A percentile compares a stretch with the other conserved stretches of the same genome.
Conservation (phyloP, 1,140 invertebrate genomes). For the Trichonephila clavipes region DNA sequence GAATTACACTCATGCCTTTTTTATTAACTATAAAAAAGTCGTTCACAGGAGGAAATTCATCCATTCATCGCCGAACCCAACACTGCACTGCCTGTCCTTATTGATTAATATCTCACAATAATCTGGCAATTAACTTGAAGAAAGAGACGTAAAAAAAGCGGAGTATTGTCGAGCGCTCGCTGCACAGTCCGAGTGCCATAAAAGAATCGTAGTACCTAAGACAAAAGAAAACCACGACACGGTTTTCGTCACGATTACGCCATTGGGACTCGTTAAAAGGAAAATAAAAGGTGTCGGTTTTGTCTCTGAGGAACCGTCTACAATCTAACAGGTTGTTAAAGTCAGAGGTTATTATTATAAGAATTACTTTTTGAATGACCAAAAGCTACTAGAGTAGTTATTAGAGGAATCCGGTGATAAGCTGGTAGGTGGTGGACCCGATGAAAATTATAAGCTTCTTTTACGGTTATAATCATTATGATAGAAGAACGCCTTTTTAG, state of each 20-base stretch:
- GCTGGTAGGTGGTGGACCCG: constrained; percentile 17
- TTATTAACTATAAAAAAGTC: too few species aligned
- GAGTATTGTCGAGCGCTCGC: neutral
- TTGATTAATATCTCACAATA: neutral
- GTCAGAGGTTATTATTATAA: constrained; percentile 58
- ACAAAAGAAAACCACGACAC: constrained; percentile 42
- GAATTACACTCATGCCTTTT: too few species aligned
- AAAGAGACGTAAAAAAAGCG: neutral
- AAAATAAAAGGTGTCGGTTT: constrained; percentile 60
- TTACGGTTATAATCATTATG: constrained; percentile 20
- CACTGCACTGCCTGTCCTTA: neutral
- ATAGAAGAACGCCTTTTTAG: neutral
- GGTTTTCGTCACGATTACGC: constrained; percentile 52
- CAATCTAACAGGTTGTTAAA: constrained; percentile 38
- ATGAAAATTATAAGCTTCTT: constrained; percentile 53
- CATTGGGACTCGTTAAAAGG: constrained; percentile 55
- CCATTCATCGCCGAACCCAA: too few species aligned
- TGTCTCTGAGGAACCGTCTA: neutral
- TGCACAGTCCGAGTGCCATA: neutral
- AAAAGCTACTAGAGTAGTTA: constrained; percentile 4
- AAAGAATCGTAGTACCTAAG: neutral
- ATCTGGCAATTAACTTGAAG: neutral
- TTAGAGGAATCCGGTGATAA: constrained; percentile 2
- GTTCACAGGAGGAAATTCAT: too few species aligned
- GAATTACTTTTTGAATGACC: constrained; percentile 20